Evolutionary conservation across 2,797 vertebrate species (phyloP), one percentile per base, ranked within the genome.

Genomic region (Epinephelus malabaricus): DNA sequence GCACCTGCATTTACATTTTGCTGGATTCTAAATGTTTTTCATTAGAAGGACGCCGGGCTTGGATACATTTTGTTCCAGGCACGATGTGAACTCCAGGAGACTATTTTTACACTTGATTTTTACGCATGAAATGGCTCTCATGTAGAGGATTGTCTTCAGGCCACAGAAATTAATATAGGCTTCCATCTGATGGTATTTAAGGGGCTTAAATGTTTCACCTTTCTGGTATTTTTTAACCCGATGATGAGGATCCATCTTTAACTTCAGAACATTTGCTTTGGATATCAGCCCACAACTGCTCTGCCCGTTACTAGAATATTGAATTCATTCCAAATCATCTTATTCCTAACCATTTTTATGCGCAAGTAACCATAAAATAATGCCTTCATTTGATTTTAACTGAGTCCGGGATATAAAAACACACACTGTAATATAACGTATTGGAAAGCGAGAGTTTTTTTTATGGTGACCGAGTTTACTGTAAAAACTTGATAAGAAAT

Each of bases 401-500:
- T 21, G 13, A 69, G 49, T 23, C 3, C 27, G 6, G 23, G 6
- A 15, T 80, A 83, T 64, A 67, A 62, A 82, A 69, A 70, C 40
- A 47, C n/a, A 51, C 15, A 19, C 63, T 79, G 78, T 43, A 54
- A 75, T 86, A 83, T 92, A 82, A 78, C 30, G 47, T 8, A 19
- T 54, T 43, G 59, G 19, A 76, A 62, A 77, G 73, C 73, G 63
- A 87, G 70, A 30, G 46, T 25, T 80, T 92, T 92, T 92, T 94
- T 89, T 89, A 34, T 89, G 82, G 62, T 27, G 73, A 80, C 63
- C 79, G 83, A 87, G 79, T 86, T 88, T 84, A 76, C 49, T 87
- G 78, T 86, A 83, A 92, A 90, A 92, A 70, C 80, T 79, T 75
- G 90, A 92, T 94, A 90, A 91, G 85, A 91, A 87, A 91, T 69